phyloP scores from a whole-genome alignment of 2,797 vertebrate species.

The Chelon auratus region DNA sequence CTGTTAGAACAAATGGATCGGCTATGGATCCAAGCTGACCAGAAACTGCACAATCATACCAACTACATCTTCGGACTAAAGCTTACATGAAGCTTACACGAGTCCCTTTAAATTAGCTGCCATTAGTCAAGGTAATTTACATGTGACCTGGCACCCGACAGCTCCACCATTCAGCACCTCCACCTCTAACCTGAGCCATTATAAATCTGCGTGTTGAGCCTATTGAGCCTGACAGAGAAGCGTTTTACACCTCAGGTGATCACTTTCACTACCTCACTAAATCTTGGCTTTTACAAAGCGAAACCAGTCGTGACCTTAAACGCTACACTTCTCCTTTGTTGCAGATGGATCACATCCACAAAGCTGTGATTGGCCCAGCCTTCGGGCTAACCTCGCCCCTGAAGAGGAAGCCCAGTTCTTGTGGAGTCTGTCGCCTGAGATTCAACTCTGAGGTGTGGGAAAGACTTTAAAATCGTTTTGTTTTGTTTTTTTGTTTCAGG shows the following conservation, averaged over 20 bases:
- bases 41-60: neutral
- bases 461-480: slow-evolving; percentile 36
- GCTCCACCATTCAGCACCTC: slow-evolving; percentile 1
- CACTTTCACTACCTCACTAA: slow-evolving; percentile 15
- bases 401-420: slow-evolving; percentile 92
- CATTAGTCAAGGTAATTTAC: slow-evolving; percentile 10
- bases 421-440: slow-evolving; percentile 91
- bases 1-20: slow-evolving; percentile 7
- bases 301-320: slow-evolving; percentile 2
- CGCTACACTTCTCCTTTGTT: slow-evolving; percentile 31
- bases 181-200: slow-evolving; percentile 32
- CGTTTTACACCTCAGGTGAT: slow-evolving; percentile 18
- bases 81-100: neutral
- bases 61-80: neutral
- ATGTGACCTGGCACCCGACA: neutral
- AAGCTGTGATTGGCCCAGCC: slow-evolving; percentile 90
- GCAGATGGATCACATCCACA: slow-evolving; percentile 94
- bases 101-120: slow-evolving; percentile 1
- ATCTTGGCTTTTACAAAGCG: slow-evolving; percentile 13
- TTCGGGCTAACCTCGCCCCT: slow-evolving; percentile 89
- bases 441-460: slow-evolving; percentile 92
- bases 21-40: neutral
- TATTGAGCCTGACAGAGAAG: slow-evolving; percentile 8
- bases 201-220: slow-evolving; percentile 6
- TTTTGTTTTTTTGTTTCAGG: neutral